Evolutionary conservation across 2,888 invertebrate species (phyloP), one percentile per base, ranked within the genome.

Genomic region (Hypomecis atomaria): DNA sequence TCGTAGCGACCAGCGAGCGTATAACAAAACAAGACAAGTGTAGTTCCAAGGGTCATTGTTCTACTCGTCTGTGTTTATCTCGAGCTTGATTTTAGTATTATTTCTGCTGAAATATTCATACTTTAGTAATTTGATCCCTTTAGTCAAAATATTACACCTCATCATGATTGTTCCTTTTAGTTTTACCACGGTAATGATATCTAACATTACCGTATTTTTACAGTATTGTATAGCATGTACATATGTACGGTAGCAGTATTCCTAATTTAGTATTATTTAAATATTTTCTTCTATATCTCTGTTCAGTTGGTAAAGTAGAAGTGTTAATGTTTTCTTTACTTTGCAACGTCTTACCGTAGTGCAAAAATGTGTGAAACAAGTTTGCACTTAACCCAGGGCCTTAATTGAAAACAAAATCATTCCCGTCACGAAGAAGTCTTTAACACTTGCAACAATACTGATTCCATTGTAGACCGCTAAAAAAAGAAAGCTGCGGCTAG

Each of bases 401-500:
- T 49, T 42, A 64, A 64, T 67, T 59, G 44, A 59, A 59, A 66
- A 70, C 67, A 68, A 68, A 59, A 67, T 36, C 57, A 59, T 52
- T 57, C 48, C 40, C 40, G 60, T 64, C 57, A 48, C 54, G 59
- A 58, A 44, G 59, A 52, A 66, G 65, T 69, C 43, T 60, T 70
- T 67, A 67, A 55, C 67, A 63, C 63, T 60, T 50, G 47, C 58
- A 66, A 65, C 63, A 71, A 65, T 67, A 64, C 66, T 59, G 64
- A 65, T 67, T 64, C 59, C 64, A 66, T 74, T 73, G 67, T 78
- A 54, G 66, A 57, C 60, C 71, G 71, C 67, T 75, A 73, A 70
- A 77, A 77, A 78, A 82, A 79, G 78, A 79, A 85, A 83, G 76
- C 76, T 79, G 38, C 48, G 54, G 53, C 48, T 65, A 60, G 74